A percentile compares a stretch with the other conserved stretches of the same genome.
Evolutionary conservation across 2,113 vertebrate species (phyloP).

Genomic region (Megatriorchis doriae): DNA sequence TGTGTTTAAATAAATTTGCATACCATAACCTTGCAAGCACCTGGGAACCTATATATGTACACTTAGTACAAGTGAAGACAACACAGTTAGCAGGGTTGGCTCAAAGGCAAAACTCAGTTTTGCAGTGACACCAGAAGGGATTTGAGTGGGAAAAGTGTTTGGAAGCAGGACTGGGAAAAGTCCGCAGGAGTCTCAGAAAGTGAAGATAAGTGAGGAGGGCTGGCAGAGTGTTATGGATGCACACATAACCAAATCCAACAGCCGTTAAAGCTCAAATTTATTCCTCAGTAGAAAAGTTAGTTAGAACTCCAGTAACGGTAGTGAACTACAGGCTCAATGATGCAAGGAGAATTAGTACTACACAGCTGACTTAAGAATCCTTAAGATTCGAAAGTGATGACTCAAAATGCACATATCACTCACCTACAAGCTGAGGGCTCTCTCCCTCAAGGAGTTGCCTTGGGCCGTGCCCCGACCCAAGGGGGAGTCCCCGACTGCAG

Average conservation of each 20-base stretch:
- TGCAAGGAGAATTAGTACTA: too few relatives aligned
- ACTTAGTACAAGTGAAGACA: not conserved
- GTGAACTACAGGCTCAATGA: too few relatives aligned
- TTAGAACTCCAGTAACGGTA: too few relatives aligned
- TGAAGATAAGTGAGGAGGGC: not conserved
- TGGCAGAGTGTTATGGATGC: not conserved
- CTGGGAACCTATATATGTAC: not conserved
- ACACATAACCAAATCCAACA: too few relatives aligned
- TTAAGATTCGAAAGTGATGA: too few relatives aligned
- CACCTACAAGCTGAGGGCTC: too few relatives aligned
- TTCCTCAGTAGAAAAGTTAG: too few relatives aligned
- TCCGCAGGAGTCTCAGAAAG: not conserved
- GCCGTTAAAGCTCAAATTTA: too few relatives aligned
- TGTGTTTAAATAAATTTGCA: not conserved
- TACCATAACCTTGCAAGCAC: not conserved
- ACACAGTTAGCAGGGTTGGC: not conserved
- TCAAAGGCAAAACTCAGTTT: not conserved
- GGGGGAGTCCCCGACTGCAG: too few relatives aligned
- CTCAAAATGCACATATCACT: too few relatives aligned
- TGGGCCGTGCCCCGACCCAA: accelerated
- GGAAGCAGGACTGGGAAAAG: not conserved
- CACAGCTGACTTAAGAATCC: too few relatives aligned
- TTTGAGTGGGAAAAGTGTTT: not conserved
- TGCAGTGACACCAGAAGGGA: not conserved
- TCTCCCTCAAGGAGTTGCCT: too few relatives aligned